Evolutionary conservation across 2,113 vertebrate species (phyloP).

Genomic region (Puffinus mauretanicus): DNA sequence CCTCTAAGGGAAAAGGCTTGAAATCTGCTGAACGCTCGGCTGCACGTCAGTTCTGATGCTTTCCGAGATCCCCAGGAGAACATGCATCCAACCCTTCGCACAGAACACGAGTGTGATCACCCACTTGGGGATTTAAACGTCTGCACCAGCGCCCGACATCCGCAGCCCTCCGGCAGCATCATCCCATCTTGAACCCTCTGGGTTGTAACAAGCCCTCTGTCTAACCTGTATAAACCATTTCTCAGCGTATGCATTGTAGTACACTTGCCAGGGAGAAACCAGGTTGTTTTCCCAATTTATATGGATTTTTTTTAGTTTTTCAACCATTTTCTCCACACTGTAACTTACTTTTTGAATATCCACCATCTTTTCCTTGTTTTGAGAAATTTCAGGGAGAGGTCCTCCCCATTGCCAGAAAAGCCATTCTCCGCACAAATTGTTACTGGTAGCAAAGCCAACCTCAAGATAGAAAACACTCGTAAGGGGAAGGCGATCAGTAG

Average conservation of each 20-base stretch:
- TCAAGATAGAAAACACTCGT: fast-evolving
- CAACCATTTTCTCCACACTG: not conserved
- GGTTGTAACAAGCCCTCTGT: not conserved
- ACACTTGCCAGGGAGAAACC: not conserved
- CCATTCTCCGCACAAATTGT: not conserved
- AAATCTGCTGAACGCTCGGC: fast-evolving
- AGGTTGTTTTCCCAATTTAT: not conserved
- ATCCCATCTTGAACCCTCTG: not conserved
- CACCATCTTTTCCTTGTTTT: not conserved
- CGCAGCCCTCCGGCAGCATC: not conserved
- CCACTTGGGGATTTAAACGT: fast-evolving
- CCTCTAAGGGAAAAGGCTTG: not conserved
- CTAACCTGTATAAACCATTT: not conserved
- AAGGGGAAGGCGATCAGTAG: too few species aligned
- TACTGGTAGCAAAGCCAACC: not conserved
- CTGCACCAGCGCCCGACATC: fast-evolving
- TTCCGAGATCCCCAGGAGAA: not conserved
- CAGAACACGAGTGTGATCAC: not conserved
- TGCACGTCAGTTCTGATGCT: not conserved
- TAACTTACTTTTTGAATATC: not conserved
- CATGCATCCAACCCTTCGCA: not conserved
- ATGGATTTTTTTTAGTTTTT: not conserved
- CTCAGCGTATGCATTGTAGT: not conserved
- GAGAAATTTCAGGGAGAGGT: not conserved
- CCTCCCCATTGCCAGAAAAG: not conserved